Base-by-base conservation (phyloP, 35 echinoderm and acorn worm genomes). In the Strongylocentrotus purpuratus region DNA sequence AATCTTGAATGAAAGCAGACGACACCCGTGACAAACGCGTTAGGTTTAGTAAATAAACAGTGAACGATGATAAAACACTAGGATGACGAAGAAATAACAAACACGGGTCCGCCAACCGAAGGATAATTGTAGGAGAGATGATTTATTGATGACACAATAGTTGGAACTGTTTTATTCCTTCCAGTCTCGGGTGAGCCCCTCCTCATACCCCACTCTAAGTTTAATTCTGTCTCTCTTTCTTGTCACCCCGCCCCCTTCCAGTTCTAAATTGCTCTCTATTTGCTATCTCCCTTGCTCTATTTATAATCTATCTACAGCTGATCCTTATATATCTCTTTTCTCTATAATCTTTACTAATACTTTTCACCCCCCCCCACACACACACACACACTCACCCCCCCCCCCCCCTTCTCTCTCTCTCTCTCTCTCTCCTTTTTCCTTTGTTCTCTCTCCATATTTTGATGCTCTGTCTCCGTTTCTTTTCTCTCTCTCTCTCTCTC, bases 1-100 rank as follows among this genome's bases (percentile, higher is more conserved):
- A 28, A 7, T 78, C 22, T 22, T 78, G 65, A 78, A 78, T 78
- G 87, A 11, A 18, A 20, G 87, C 87, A 89, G 87, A 89, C 87
- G 87, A 89, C 20, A 89, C 31, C 87, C 87, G 33, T 89, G 87
- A 33, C 87, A 89, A 89, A 46, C 87, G 87, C 87, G 87, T 89
- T 89, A 89, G 87, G 87, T 89, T 89, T 89, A 89, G 87, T 89
- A 89, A 89, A 89, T 89, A 89, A 89, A 89, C 87, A 89, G 14
- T 25, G 32, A 33, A 46, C 15, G 32, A 89, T 89, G 87, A 89
- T 89, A 89, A 89, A 89, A 89, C 87, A 89, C 87, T 45, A 31
- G 45, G 33, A 33, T 89, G 87, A 89, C 87, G 12, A 33, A 89
- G 33, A 89, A 89, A 89, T 89, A 89, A 89, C n/a, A 89, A 89